phyloP scores from a whole-genome alignment of 2,888 invertebrate genomes.

The Drosophila histrio region DNA sequence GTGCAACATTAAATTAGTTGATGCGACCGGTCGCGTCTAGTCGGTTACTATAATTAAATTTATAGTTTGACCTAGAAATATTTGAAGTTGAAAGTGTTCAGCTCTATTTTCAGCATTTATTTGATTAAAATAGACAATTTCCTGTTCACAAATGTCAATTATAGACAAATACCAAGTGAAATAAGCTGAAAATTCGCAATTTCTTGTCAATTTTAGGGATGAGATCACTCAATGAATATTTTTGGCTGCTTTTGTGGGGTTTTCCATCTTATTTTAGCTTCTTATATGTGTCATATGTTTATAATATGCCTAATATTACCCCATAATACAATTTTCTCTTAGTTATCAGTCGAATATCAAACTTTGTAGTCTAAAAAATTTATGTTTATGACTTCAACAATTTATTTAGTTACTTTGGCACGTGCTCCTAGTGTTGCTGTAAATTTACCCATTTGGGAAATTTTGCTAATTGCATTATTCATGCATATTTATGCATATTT shows the following conservation, averaged over 20 bases:
- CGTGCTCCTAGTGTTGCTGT: constrained; percentile 15
- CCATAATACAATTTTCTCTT: neutral
- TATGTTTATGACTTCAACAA: neutral
- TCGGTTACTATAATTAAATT: constrained; percentile 64
- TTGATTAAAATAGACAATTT: constrained; percentile 29
- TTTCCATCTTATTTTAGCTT: neutral
- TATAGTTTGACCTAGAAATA: constrained; percentile 78
- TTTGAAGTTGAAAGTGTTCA: constrained; percentile 50
- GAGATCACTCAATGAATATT: neutral
- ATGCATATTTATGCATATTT: constrained; percentile 38
- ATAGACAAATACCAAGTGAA: neutral
- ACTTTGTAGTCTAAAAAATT: too few relatives aligned
- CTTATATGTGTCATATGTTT: neutral
- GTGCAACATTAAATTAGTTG: constrained; percentile 79
- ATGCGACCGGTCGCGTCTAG: constrained; percentile 40
- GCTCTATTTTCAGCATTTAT: constrained; percentile 18
- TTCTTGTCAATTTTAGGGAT: neutral
- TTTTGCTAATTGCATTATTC: constrained; percentile 28
- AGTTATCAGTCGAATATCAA: neutral
- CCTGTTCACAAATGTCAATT: constrained; percentile 23
- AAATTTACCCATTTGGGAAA: constrained; percentile 13
- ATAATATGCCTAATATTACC: neutral
- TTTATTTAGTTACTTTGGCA: constrained; percentile 7
- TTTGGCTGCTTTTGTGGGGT: neutral
- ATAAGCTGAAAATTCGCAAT: neutral